Evolutionary conservation across 2,797 vertebrate genomes (phyloP).

Genomic region (Champsocephalus esox): DNA sequence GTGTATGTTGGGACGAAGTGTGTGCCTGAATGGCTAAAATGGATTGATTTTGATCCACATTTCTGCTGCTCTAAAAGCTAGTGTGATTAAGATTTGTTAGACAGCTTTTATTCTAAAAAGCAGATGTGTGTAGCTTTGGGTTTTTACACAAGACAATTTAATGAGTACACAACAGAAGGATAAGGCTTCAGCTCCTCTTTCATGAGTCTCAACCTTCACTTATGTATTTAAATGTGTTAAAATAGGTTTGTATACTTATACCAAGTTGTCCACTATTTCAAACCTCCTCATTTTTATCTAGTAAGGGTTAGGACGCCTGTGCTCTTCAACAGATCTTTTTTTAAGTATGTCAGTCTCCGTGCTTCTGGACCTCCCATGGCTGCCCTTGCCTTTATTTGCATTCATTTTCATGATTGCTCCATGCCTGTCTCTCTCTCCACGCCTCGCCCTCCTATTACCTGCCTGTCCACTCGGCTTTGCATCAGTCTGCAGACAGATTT

Average conservation of each 20-base stretch:
- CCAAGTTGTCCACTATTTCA: slow-evolving; percentile 4
- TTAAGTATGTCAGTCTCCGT: slow-evolving; percentile 47
- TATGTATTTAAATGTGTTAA: background rate
- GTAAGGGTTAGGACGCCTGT: slow-evolving; percentile 13
- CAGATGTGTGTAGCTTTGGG: too few relatives aligned
- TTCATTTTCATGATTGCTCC: slow-evolving; percentile 87
- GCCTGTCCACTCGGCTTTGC: slow-evolving; percentile 81
- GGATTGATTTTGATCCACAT: background rate
- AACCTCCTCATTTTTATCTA: slow-evolving; percentile 21
- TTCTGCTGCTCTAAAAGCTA: background rate
- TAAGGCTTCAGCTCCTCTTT: background rate
- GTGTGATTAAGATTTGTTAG: background rate
- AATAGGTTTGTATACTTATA: background rate
- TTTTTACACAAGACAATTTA: background rate
- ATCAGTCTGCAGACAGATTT: slow-evolving; percentile 79
- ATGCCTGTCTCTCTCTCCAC: slow-evolving; percentile 74
- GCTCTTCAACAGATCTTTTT: slow-evolving; percentile 51
- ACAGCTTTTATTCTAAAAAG: too few relatives aligned
- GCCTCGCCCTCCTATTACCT: slow-evolving; percentile 78
- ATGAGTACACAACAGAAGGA: background rate
- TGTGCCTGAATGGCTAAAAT: too few relatives aligned
- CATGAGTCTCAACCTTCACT: background rate
- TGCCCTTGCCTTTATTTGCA: slow-evolving; percentile 86
- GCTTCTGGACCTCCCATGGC: slow-evolving; percentile 75
- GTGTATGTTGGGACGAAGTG: background rate